Evolutionary conservation across 2,797 vertebrate genomes (phyloP).

Genomic region (Triplophysa bombifrons): DNA sequence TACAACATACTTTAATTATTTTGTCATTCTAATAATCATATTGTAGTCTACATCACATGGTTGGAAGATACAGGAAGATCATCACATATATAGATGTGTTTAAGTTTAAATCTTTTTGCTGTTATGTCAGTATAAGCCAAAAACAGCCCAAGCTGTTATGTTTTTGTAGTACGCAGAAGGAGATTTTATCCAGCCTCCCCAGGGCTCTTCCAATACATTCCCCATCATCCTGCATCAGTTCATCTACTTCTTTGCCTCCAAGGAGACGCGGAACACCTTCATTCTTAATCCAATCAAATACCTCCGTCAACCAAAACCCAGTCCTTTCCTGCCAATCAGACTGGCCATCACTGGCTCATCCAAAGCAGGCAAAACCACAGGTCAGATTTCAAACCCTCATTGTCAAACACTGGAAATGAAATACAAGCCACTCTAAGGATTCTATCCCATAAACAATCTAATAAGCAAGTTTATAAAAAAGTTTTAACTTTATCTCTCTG

Average conservation of each 20-base stretch:
- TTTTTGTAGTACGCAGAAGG: conserved; percentile 79
- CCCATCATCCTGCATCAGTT: conserved; percentile 87
- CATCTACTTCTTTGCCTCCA: conserved; percentile 91
- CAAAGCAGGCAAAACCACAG: conserved; percentile 94
- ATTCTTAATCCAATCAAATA: conserved; percentile 92
- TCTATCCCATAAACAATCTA: background rate
- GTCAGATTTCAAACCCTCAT: conserved; percentile 64
- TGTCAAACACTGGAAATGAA: background rate
- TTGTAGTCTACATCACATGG: too few relatives aligned
- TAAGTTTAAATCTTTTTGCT: background rate
- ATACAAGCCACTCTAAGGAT: background rate
- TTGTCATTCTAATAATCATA: too few relatives aligned
- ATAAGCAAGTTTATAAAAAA: background rate
- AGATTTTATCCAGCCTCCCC: conserved; percentile 81
- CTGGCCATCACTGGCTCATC: conserved; percentile 88
- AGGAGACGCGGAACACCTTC: conserved; percentile 85
- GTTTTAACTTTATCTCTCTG: too few relatives aligned
- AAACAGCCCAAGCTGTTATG: background rate
- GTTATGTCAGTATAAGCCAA: background rate
- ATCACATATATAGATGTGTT: too few relatives aligned
- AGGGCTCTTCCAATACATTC: conserved; percentile 72
- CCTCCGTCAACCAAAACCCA: conserved; percentile 85
- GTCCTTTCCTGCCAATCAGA: conserved; percentile 79
- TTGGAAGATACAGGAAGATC: too few relatives aligned
- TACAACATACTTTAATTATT: background rate